These are phyloP conservation scores for Carduelis carduelis DNA, from an alignment of 2,797 vertebrate genomes.

Conservation along the genomic window DNA sequence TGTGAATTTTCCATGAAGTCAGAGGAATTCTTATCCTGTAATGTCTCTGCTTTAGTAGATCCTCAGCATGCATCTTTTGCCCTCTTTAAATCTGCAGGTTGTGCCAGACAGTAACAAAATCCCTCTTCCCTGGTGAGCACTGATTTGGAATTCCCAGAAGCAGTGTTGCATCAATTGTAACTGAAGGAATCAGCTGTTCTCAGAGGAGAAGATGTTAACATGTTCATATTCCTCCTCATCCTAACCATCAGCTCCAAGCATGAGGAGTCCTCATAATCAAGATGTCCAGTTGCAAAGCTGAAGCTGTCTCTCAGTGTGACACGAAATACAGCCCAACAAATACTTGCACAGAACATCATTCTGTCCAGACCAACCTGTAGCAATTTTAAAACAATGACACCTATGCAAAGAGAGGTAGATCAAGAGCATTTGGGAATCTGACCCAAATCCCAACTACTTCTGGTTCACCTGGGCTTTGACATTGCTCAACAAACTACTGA, in stretches of 20 bases:
- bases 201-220: background rate
- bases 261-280: background rate
- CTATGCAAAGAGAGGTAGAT: background rate
- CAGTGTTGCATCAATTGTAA: background rate
- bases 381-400: background rate
- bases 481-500: background rate
- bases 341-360: background rate
- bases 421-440: background rate
- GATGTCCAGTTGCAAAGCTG: background rate
- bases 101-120: background rate
- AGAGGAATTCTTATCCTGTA: background rate
- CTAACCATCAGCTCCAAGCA: background rate
- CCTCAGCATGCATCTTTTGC: background rate
- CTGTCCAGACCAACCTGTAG: background rate
- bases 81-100: background rate
- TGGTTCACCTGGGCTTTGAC: background rate
- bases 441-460: background rate
- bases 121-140: background rate
- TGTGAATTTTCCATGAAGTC: background rate
- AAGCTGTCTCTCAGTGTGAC: background rate
- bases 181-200: background rate
- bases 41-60: background rate
- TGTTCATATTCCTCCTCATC: background rate
- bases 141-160: background rate
- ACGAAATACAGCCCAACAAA: background rate